Percentiles rank a stretch among this genome's conserved stretches.
Evolutionary conservation across 2,113 vertebrate species (phyloP).

Genomic region (Stomatorhinus ivindoensis): DNA sequence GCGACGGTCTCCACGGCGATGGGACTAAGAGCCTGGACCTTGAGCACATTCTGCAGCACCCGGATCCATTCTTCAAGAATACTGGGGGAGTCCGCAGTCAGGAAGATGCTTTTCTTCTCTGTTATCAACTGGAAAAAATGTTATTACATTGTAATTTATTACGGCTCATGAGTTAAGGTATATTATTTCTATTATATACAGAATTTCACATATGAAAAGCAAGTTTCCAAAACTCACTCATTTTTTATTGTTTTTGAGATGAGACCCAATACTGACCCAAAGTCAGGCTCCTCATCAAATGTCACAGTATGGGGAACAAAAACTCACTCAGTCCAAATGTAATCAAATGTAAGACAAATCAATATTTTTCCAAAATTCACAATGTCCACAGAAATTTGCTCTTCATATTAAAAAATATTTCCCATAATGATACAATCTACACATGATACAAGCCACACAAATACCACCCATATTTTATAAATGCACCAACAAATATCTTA

Average conservation of each 20-base stretch:
- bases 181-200: background rate
- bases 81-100: slow-evolving; percentile 82
- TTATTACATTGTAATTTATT: background rate
- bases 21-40: slow-evolving; percentile 67
- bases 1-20: slow-evolving; percentile 51
- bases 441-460: background rate
- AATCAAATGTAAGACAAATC: background rate
- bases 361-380: background rate
- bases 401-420: background rate
- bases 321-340: background rate
- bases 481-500: background rate
- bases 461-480: background rate
- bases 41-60: slow-evolving; percentile 76
- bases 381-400: background rate
- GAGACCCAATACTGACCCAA: background rate
- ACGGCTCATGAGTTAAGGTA: background rate
- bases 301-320: background rate
- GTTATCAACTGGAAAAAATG: slow-evolving; percentile 63
- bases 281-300: background rate
- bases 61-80: slow-evolving; percentile 86
- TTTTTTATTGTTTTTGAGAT: background rate
- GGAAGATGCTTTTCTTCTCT: slow-evolving; percentile 78
- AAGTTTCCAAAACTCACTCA: background rate
- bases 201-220: background rate
- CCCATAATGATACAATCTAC: background rate